A percentile compares a stretch with the other conserved stretches of the same genome.
These are phyloP conservation scores for Ptychobarbus kaznakovi DNA, from an alignment of 2,797 vertebrate genomes.

Conservation along the genomic window DNA sequence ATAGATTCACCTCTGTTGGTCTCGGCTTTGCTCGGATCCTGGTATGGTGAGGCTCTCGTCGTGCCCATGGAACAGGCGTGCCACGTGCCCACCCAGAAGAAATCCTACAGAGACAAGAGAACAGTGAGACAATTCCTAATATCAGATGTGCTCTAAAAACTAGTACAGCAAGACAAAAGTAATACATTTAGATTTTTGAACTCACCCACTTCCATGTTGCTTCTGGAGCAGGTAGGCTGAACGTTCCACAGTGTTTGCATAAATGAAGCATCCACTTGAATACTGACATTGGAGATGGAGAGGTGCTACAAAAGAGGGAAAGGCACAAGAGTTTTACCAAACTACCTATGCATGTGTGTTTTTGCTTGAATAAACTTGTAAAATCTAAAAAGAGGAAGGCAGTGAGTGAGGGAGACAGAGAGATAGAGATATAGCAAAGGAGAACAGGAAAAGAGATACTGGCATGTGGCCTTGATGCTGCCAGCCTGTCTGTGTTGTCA, in stretches of 20 bases:
- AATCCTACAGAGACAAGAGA: conserved; percentile 76
- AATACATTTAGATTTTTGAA: conserved; percentile 17
- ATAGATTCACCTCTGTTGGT: conserved; percentile 84
- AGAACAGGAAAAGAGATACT: conserved; percentile 11
- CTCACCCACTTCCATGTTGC: conserved; percentile 91
- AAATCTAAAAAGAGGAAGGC: not conserved
- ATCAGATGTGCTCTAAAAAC: not conserved
- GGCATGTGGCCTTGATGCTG: conserved; percentile 26
- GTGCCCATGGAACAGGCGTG: conserved; percentile 95
- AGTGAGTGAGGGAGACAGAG: not conserved
- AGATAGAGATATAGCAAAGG: not conserved
- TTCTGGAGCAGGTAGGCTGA: conserved; percentile 95
- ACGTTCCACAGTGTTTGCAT: conserved; percentile 99
- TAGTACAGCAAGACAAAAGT: not conserved
- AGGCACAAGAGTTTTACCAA: not conserved
- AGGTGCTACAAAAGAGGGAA: conserved; percentile 83
- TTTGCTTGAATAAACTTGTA: not conserved
- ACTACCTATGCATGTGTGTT: not conserved
- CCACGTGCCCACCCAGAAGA: conserved; percentile 93
- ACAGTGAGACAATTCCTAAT: not conserved
- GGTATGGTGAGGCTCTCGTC: conserved; percentile 96
- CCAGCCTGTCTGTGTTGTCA: conserved; percentile 39
- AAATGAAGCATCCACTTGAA: conserved; percentile 97
- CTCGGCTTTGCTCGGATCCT: conserved; percentile 86
- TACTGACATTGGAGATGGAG: conserved; percentile 91